A percentile compares a stretch with the other conserved stretches of the same genome.
These are phyloP conservation scores for Mongoloraphidia duomilia DNA, from an alignment of 2,888 invertebrate species.

Conservation along the genomic window DNA sequence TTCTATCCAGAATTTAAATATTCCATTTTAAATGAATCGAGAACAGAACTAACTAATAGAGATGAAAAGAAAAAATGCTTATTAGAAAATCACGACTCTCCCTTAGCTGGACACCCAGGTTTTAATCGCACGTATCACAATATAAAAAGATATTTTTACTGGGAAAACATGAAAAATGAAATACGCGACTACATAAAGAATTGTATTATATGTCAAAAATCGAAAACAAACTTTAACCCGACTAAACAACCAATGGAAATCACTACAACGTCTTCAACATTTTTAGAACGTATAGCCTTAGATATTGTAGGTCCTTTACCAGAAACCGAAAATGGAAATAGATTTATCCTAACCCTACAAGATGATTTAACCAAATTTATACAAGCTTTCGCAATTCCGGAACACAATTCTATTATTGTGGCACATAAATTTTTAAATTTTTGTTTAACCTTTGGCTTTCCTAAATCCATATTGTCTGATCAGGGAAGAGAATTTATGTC, in stretches of 20 bases:
- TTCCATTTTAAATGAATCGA: no score
- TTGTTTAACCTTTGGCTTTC: slow-evolving; percentile 18
- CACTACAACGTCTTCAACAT: slow-evolving; percentile 14
- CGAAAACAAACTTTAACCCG: slow-evolving; percentile 13
- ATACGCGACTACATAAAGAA: slow-evolving; percentile 13
- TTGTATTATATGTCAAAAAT: slow-evolving; percentile 18
- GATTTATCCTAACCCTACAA: slow-evolving; percentile 19
- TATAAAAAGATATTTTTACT: slow-evolving; percentile 14
- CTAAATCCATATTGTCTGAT: slow-evolving; percentile 18
- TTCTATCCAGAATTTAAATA: no score
- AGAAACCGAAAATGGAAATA: slow-evolving; percentile 14
- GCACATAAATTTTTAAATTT: slow-evolving; percentile 16
- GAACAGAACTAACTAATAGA: no score
- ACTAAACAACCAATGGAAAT: slow-evolving; percentile 17
- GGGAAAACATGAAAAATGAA: slow-evolving; percentile 15
- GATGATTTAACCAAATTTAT: slow-evolving; percentile 22
- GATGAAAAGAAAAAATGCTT: no score
- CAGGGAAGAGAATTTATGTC: slow-evolving; percentile 19
- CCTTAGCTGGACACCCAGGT: slow-evolving; percentile 14
- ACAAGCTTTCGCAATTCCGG: slow-evolving; percentile 17
- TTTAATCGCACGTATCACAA: slow-evolving; percentile 10
- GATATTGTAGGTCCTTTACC: slow-evolving; percentile 20
- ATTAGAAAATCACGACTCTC: no score
- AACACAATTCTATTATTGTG: slow-evolving; percentile 19
- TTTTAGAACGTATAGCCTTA: slow-evolving; percentile 17